Evolutionary conservation across 2,888 invertebrate genomes (phyloP).

Genomic region (Eupithecia tripunctaria): DNA sequence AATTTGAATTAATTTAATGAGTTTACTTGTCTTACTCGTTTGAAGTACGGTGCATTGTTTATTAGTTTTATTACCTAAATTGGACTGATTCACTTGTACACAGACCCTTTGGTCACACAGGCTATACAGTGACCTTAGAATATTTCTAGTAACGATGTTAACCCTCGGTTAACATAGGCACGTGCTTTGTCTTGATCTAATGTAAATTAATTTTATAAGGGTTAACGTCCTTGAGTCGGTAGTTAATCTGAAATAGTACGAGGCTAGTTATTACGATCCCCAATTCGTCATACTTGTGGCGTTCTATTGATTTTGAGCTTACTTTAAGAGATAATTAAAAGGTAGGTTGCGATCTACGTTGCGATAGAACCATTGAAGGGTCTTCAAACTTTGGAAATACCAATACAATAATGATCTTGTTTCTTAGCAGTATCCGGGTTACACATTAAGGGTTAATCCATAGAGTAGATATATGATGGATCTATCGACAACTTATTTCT

Average conservation of each 20-base stretch:
- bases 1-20: not conserved
- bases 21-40: not conserved
- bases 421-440: not conserved
- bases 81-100: too few relatives aligned
- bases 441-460: too few relatives aligned
- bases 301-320: not conserved
- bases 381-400: constrained; percentile 8
- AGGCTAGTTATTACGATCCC: not conserved
- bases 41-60: too few relatives aligned
- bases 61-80: too few relatives aligned
- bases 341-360: not conserved
- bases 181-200: not conserved
- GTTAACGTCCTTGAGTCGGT: not conserved
- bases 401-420: not conserved
- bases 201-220: not conserved
- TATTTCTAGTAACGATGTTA: too few relatives aligned
- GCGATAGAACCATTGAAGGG: not conserved
- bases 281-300: not conserved
- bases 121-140: not conserved
- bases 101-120: too few relatives aligned
- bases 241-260: not conserved
- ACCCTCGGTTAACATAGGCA: not conserved
- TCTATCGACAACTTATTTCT: too few relatives aligned
- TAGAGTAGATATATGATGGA: too few relatives aligned
- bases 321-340: constrained; percentile 2